These are phyloP conservation scores for Leptarthrus brevirostris DNA, from an alignment of 2,888 invertebrate genomes.

Conservation along the genomic window DNA sequence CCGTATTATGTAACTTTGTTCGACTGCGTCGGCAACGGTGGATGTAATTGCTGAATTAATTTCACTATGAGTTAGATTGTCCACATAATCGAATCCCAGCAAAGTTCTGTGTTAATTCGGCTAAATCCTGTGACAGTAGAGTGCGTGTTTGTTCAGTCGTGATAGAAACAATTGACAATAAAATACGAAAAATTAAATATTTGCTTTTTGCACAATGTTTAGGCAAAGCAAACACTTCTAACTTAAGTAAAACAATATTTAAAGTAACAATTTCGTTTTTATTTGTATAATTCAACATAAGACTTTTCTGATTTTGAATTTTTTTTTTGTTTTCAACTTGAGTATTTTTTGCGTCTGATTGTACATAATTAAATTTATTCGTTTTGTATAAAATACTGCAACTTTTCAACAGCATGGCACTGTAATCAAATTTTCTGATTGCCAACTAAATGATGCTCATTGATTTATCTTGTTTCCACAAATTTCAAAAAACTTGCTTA, in stretches of 20 bases:
- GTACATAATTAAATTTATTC: conserved; percentile 29
- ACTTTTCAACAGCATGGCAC: conserved; percentile 41
- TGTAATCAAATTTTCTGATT: conserved; percentile 11
- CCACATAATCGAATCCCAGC: too few species aligned
- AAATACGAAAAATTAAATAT: too few species aligned
- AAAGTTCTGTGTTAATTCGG: too few species aligned
- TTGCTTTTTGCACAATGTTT: too few species aligned
- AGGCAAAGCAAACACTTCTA: too few species aligned
- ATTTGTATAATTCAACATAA: conserved; percentile 45
- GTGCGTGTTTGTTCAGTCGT: too few species aligned
- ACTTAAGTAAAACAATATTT: conserved; percentile 31
- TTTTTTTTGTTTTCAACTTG: conserved; percentile 30
- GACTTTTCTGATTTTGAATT: conserved; percentile 13
- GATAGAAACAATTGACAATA: too few species aligned
- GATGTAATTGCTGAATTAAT: too few species aligned
- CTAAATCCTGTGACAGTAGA: too few species aligned
- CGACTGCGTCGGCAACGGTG: too few species aligned
- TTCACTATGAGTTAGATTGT: too few species aligned
- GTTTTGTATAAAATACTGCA: conserved; percentile 40
- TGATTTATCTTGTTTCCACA: background rate
- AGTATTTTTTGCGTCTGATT: conserved; percentile 44
- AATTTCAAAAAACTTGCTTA: background rate
- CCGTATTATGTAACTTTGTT: too few species aligned
- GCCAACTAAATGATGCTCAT: conserved; percentile 13
- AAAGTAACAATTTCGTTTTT: conserved; percentile 45